Evolutionary conservation across 2,113 vertebrate species (phyloP).

Genomic region (Struthio camelus): DNA sequence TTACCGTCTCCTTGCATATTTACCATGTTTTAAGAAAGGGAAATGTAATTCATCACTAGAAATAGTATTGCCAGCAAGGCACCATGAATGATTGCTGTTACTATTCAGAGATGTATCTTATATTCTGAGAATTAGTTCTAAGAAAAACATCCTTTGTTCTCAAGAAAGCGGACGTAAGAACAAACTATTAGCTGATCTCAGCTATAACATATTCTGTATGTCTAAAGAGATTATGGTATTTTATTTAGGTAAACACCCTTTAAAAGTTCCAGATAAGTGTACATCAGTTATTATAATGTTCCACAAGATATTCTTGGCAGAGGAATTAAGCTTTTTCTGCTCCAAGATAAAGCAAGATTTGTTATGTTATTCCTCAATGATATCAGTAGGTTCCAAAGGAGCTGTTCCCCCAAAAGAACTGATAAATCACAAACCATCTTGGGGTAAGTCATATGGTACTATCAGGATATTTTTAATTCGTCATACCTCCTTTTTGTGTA

Average conservation of each 20-base stretch:
- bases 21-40: neutral
- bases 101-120: neutral
- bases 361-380: neutral
- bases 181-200: neutral
- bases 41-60: neutral
- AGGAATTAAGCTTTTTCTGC: neutral
- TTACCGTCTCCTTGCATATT: conserved; percentile 16
- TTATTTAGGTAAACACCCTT: conserved; percentile 13
- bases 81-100: neutral
- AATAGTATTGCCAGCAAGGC: neutral
- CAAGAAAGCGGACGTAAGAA: neutral
- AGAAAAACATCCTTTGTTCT: conserved; percentile 5
- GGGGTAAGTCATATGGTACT: neutral
- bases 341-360: neutral
- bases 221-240: neutral
- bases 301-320: neutral
- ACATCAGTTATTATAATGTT: conserved; percentile 4
- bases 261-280: conserved; percentile 4
- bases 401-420: neutral
- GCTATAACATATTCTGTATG: neutral
- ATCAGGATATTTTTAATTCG: neutral
- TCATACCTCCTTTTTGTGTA: conserved; percentile 35
- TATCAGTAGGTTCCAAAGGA: neutral
- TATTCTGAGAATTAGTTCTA: neutral
- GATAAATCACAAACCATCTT: neutral